phyloP scores from a whole-genome alignment of 2,113 vertebrate genomes.

The Malurus alboscapulatus region DNA sequence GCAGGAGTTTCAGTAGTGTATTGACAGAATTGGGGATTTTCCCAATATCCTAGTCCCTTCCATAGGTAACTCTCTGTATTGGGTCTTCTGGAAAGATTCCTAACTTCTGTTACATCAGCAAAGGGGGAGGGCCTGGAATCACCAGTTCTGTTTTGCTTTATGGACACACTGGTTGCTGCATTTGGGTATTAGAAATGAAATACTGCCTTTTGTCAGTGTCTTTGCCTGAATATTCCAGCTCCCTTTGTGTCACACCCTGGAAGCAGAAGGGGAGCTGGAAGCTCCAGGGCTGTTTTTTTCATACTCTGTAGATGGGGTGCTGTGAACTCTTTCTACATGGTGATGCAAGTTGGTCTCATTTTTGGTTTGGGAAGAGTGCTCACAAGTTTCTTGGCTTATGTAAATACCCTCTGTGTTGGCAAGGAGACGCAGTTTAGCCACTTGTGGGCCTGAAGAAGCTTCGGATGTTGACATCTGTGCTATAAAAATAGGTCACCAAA shows the following conservation, averaged over 20 bases:
- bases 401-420: neutral
- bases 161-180: rapidly evolving
- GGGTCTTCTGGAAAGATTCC: neutral
- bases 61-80: neutral
- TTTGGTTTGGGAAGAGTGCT: neutral
- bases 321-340: neutral
- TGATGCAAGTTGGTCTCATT: neutral
- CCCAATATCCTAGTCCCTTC: neutral
- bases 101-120: neutral
- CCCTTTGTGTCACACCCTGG: neutral
- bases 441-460: neutral
- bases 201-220: neutral
- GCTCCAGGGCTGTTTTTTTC: neutral
- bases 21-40: neutral
- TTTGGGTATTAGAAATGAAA: neutral
- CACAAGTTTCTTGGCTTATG: neutral
- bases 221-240: neutral
- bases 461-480: neutral
- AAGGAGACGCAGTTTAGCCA: neutral
- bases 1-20: neutral
- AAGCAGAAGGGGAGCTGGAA: neutral
- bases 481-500: neutral
- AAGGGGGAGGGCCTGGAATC: neutral
- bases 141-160: neutral
- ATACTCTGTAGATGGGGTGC: neutral